A percentile compares a stretch with the other conserved stretches of the same genome.
These are phyloP conservation scores for Corapipo altera DNA, from an alignment of 2,113 vertebrate genomes.

Conservation along the genomic window DNA sequence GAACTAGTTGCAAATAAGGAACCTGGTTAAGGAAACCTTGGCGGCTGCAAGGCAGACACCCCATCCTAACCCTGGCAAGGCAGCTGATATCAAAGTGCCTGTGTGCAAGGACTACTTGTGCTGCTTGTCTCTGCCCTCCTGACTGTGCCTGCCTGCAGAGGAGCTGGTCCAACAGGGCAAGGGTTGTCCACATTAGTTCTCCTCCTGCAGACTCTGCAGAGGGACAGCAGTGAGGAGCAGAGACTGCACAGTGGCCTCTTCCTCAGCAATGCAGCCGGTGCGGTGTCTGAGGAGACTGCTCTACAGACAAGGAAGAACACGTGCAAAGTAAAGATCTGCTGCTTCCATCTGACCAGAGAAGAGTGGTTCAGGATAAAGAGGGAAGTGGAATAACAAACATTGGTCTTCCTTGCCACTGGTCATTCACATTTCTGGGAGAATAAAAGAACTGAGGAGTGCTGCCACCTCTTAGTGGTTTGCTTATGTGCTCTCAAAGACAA, in stretches of 20 bases:
- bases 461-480: not conserved
- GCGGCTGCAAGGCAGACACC: not conserved
- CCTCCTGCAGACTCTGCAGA: not conserved
- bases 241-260: not conserved
- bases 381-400: not conserved
- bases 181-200: not conserved
- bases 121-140: not conserved
- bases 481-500: not conserved
- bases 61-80: not conserved
- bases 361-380: not conserved
- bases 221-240: not conserved
- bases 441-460: conserved; percentile 3
- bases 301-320: not conserved
- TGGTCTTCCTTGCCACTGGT: not conserved
- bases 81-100: not conserved
- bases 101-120: not conserved
- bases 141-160: not conserved
- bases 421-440: conserved; percentile 18
- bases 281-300: not conserved
- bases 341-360: not conserved
- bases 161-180: not conserved
- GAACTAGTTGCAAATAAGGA: not conserved
- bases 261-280: not conserved
- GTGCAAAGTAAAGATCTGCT: not conserved
- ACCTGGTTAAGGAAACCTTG: not conserved